Evolutionary conservation across 1,140 invertebrate species (phyloP), one percentile per base, ranked within the genome.

Genomic region (Pantala flavescens): DNA sequence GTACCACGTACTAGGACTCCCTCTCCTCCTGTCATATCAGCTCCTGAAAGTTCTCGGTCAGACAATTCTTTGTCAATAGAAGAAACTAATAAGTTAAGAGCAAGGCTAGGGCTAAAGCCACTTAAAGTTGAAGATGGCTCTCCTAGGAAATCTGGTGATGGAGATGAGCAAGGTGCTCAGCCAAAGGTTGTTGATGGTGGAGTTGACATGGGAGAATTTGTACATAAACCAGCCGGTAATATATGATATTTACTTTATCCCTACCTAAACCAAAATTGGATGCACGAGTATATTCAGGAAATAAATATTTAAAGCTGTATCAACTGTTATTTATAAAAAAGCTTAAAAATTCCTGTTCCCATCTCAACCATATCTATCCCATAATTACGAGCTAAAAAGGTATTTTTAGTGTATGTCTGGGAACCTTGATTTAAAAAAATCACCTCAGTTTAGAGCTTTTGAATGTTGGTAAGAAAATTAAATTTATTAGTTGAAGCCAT

Each of bases 101-200:
- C 93, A 9, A 96, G 98, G 81, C 86, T 99, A 19, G 97, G 97
- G 2, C 84, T 99, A 1, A 97, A 97, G 81, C 97, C 97, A 7
- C 83, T 99, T 0, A 91, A 97, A 79, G 83, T 94, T 7, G 84
- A 86, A 73, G 82, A 78, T 76, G 75, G 84, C 81, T 77, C 81
- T 75, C 72, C 76, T 77, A 21, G 86, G 12, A 19, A 16, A 16
- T 63, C 49, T 19, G 16, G 3, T 7, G 43, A 71, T 43, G 70
- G 63, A 36, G 14, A 43, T 73, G 75, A 74, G 23, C 78, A 81
- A 75, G 77, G 77, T 0, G 79, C 77, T 12, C 85, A 86, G 75
- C 84, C 72, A 19, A 77, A 78, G 28, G 77, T 74, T 28, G 76
- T 78, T 70, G 75, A 71, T n/a, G 77, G 77, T 72, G 80, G 80